Percentiles rank a stretch among this genome's conserved stretches.
These are phyloP conservation scores for Tanytarsus gracilentus DNA, from an alignment of 2,888 invertebrate genomes.

Conservation along the genomic window DNA sequence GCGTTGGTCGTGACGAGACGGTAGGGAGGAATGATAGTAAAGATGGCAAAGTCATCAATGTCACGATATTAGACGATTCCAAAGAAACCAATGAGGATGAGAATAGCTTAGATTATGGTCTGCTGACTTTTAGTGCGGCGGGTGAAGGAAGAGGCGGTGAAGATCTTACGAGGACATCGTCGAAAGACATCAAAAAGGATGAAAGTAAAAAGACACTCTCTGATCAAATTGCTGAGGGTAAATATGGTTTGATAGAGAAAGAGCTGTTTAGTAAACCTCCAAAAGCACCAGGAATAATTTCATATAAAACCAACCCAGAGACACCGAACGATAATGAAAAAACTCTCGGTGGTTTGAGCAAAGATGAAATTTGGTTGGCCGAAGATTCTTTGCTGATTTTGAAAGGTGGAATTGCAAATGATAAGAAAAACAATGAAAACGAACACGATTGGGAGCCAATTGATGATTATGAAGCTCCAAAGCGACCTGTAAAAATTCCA, in stretches of 20 bases:
- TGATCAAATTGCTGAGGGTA: conserved; percentile 85
- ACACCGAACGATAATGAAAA: conserved; percentile 70
- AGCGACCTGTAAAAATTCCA: conserved; percentile 76
- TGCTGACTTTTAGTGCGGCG: conserved; percentile 59
- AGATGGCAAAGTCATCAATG: background rate
- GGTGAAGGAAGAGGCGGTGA: conserved; percentile 47
- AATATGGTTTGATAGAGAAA: conserved; percentile 79
- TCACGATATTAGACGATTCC: conserved; percentile 22
- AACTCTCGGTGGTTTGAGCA: conserved; percentile 70
- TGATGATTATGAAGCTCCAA: conserved; percentile 73
- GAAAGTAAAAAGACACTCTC: conserved; percentile 75
- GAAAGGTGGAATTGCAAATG: conserved; percentile 62
- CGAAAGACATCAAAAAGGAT: conserved; percentile 42
- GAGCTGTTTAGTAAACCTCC: conserved; percentile 65
- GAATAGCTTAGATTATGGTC: conserved; percentile 54
- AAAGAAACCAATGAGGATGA: conserved; percentile 36
- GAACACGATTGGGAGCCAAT: conserved; percentile 67
- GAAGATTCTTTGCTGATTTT: conserved; percentile 79
- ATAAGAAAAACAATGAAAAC: conserved; percentile 33
- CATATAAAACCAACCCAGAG: conserved; percentile 71
- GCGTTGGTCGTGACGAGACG: conserved; percentile 20
- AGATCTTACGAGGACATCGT: conserved; percentile 40
- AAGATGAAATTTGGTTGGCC: conserved; percentile 82
- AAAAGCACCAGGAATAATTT: conserved; percentile 70
- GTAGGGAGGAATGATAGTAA: conserved; percentile 16